phyloP scores from a whole-genome alignment of 2,113 vertebrate genomes.

The Malurus alboscapulatus region DNA sequence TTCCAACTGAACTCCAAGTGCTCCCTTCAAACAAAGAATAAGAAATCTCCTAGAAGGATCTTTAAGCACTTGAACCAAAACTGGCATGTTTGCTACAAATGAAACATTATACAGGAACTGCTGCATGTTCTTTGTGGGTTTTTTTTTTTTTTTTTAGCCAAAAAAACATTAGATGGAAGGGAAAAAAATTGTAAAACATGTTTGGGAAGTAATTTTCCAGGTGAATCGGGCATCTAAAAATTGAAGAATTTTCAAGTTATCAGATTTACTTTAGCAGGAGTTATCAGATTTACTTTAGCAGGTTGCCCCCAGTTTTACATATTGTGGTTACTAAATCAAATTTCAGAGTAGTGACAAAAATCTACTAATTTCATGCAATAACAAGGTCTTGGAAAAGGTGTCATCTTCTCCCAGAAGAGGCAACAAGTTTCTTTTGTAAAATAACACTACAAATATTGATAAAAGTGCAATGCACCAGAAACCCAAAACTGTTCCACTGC shows the following conservation, averaged over 20 bases:
- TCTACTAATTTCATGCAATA: neutral
- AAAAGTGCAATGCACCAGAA: neutral
- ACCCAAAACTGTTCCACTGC: neutral
- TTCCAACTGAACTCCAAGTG: neutral
- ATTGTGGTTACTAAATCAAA: neutral
- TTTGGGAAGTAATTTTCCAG: neutral
- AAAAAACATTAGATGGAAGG: neutral
- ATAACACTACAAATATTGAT: neutral
- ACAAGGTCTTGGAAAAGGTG: neutral
- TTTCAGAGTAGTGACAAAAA: neutral
- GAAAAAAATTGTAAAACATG: rapidly evolving
- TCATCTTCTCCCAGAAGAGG: neutral
- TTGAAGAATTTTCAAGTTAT: neutral
- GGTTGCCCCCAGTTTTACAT: neutral
- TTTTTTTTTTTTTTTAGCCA: neutral
- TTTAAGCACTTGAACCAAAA: neutral
- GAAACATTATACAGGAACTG: neutral
- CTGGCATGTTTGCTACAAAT: neutral
- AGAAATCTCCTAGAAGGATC: neutral
- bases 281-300: neutral
- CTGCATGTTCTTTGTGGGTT: rapidly evolving
- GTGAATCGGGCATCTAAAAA: neutral
- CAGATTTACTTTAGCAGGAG: neutral
- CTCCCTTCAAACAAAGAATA: neutral
- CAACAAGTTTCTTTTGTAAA: neutral